phyloP scores from a whole-genome alignment of 2,888 invertebrate species.

The Drosophila cognata region DNA sequence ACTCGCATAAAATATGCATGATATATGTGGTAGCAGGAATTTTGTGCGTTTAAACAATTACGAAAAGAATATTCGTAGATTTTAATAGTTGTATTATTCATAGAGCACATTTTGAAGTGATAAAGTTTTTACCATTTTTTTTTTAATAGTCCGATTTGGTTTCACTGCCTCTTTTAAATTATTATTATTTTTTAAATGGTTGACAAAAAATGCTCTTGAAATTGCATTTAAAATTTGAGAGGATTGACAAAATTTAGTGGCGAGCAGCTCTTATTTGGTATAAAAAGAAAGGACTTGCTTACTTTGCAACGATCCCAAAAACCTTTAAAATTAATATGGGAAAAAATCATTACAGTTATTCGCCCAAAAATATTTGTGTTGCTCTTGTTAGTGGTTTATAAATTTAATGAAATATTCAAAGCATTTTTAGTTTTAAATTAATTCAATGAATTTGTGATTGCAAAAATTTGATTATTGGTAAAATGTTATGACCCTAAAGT shows the following conservation, averaged over 20 bases:
- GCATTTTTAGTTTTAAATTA: neutral
- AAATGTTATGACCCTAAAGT: neutral
- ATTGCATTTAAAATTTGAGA: neutral
- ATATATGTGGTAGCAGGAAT: conserved; percentile 45
- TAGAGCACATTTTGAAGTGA: conserved; percentile 35
- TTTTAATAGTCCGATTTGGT: conserved; percentile 14
- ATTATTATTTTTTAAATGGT: conserved; percentile 5
- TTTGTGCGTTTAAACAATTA: conserved; percentile 32
- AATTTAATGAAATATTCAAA: neutral
- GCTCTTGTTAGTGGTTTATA: neutral
- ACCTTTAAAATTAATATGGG: neutral
- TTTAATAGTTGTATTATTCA: conserved; percentile 56
- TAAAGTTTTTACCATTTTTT: conserved; percentile 35
- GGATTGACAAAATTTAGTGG: neutral
- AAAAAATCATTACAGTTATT: neutral
- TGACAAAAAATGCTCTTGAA: neutral
- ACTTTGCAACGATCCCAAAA: neutral
- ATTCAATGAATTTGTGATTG: neutral
- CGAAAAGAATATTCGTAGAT: conserved; percentile 31
- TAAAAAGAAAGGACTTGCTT: neutral
- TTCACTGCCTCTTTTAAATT: conserved; percentile 3
- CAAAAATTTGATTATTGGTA: neutral
- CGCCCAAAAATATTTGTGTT: neutral
- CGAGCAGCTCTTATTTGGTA: neutral
- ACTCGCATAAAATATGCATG: conserved; percentile 40